These are phyloP conservation scores for Drosophila repletoides DNA, from an alignment of 1,140 invertebrate genomes.

Conservation along the genomic window DNA sequence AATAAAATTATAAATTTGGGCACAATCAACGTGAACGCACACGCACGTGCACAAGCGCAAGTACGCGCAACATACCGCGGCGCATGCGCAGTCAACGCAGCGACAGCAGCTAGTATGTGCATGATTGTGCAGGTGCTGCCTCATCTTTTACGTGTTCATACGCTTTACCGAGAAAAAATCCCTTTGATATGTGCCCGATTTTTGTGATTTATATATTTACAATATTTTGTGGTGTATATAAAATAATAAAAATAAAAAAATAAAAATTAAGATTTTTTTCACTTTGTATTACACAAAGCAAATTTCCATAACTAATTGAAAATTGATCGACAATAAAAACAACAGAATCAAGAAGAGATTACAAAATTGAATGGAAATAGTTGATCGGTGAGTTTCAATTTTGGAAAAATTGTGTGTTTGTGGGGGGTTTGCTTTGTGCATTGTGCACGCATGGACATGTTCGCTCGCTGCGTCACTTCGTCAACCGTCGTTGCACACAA, in stretches of 20 bases:
- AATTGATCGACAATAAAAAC: slow-evolving; percentile 10
- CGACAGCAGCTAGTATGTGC: slow-evolving; percentile 8
- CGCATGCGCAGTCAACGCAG: slow-evolving; percentile 5
- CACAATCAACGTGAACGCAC: not conserved
- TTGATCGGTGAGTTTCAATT: slow-evolving; percentile 18
- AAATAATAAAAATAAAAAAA: not conserved
- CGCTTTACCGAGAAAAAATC: slow-evolving; percentile 17
- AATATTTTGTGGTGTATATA: not conserved
- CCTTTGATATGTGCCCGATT: slow-evolving; percentile 5
- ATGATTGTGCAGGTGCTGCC: slow-evolving; percentile 27
- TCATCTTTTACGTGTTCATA: not conserved
- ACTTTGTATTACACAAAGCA: too few relatives aligned
- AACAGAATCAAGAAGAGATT: not conserved
- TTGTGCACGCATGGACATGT: slow-evolving; percentile 21
- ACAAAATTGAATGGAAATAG: slow-evolving; percentile 17
- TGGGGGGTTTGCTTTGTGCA: not conserved
- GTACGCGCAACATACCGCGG: not conserved
- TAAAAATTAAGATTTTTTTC: not conserved
- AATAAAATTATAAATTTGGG: not conserved
- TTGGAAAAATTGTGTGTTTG: too few relatives aligned
- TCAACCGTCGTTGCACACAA: slow-evolving; percentile 22
- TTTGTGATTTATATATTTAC: slow-evolving; percentile 2
- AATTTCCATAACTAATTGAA: slow-evolving; percentile 12
- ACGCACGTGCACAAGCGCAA: not conserved
- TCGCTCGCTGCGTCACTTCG: slow-evolving; percentile 10